Conservation (phyloP, 2,797 vertebrate species). For the Notamacropus eugenii region DNA sequence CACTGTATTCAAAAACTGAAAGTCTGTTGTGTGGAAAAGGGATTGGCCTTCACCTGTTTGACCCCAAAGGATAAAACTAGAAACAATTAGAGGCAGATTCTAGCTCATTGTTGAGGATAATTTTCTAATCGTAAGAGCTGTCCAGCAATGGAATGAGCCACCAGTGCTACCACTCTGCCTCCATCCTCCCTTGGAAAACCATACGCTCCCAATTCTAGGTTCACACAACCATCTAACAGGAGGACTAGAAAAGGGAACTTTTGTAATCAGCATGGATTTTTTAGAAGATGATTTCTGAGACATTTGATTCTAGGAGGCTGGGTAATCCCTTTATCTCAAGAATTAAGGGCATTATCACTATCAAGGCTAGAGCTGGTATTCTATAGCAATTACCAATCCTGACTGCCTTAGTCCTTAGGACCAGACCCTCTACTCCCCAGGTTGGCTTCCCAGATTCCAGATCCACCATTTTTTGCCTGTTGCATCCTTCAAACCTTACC, state of each 20-base stretch:
- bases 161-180: not conserved
- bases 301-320: not conserved
- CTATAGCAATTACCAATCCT: not conserved
- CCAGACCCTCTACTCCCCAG: not conserved
- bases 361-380: not conserved
- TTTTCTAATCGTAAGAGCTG: not conserved
- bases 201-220: not conserved
- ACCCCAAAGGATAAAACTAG: not conserved
- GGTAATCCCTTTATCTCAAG: not conserved
- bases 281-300: not conserved
- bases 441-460: not conserved
- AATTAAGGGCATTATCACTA: not conserved
- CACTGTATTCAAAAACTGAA: not conserved
- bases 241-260: not conserved
- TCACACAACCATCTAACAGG: not conserved
- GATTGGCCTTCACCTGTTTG: not conserved
- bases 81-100: not conserved
- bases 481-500: not conserved
- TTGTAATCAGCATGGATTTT: not conserved
- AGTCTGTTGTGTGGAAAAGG: not conserved
- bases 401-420: not conserved
- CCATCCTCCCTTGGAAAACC: not conserved
- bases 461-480: not conserved
- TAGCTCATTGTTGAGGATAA: not conserved
- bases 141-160: not conserved